Evolutionary conservation across 2,113 vertebrate genomes (phyloP).

Genomic region (Isurus oxyrinchus): DNA sequence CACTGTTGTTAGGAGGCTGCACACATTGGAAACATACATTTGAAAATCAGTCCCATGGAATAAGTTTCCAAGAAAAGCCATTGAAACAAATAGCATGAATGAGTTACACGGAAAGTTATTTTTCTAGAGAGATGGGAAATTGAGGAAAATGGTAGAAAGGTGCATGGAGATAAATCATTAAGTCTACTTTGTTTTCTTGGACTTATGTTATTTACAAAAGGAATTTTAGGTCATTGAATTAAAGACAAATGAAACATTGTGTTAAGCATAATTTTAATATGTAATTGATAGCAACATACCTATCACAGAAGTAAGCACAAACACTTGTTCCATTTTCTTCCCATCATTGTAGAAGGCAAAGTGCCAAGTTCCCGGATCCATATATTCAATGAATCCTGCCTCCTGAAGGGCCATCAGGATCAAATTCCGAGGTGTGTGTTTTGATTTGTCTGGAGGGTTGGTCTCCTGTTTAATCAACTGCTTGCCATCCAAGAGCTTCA

Average conservation of each 20-base stretch:
- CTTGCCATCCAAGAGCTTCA: slow-evolving; percentile 92
- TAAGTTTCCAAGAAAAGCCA: neutral
- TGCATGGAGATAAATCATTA: neutral
- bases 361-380: slow-evolving; percentile 94
- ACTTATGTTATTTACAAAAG: neutral
- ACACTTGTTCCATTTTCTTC: slow-evolving; percentile 85
- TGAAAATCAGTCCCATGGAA: neutral
- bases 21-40: neutral
- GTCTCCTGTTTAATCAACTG: slow-evolving; percentile 79
- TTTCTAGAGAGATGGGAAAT: neutral
- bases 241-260: neutral
- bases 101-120: neutral
- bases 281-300: slow-evolving; percentile 61
- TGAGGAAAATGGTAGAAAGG: neutral
- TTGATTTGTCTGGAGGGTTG: slow-evolving; percentile 66
- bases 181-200: neutral
- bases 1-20: neutral
- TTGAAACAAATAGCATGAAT: neutral
- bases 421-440: slow-evolving; percentile 73
- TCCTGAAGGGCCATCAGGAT: slow-evolving; percentile 83
- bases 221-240: neutral
- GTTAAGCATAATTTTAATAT: neutral
- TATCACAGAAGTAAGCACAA: slow-evolving; percentile 82
- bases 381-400: slow-evolving; percentile 92
- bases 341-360: slow-evolving; percentile 94